A percentile compares a stretch with the other conserved stretches of the same genome.
These are phyloP conservation scores for Myoxocephalus aenaeus DNA, from an alignment of 2,797 vertebrate genomes.

Conservation along the genomic window DNA sequence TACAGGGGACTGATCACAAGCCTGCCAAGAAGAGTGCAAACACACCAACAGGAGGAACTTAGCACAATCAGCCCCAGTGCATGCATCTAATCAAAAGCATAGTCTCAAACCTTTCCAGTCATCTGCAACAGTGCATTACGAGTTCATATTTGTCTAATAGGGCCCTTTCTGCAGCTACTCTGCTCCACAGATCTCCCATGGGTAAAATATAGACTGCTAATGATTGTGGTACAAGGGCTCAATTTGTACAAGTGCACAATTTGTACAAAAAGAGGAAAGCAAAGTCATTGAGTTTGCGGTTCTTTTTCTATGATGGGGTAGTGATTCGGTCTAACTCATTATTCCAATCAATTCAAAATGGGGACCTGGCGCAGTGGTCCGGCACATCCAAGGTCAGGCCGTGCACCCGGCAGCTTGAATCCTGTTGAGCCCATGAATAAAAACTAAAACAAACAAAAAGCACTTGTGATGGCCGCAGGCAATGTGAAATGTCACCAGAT, in stretches of 20 bases:
- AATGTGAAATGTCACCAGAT: slow-evolving; percentile 19
- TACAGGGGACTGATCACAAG: slow-evolving; percentile 50
- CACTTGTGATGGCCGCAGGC: neutral
- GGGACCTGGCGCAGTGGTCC: slow-evolving; percentile 33
- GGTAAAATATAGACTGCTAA: slow-evolving; percentile 68
- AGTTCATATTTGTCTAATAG: slow-evolving; percentile 63
- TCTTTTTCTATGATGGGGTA: slow-evolving; percentile 39
- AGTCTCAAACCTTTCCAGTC: slow-evolving; percentile 41
- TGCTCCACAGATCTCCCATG: slow-evolving; percentile 54
- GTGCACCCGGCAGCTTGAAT: neutral
- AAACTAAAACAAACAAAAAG: slow-evolving; percentile 7
- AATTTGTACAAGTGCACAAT: slow-evolving; percentile 67
- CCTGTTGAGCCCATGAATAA: slow-evolving; percentile 6
- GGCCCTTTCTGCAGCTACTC: slow-evolving; percentile 50
- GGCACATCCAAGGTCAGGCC: slow-evolving; percentile 46
- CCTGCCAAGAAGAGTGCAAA: slow-evolving; percentile 15
- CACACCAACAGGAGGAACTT: slow-evolving; percentile 20
- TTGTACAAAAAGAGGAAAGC: slow-evolving; percentile 46
- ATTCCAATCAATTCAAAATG: slow-evolving; percentile 56
- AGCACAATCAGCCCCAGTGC: slow-evolving; percentile 12
- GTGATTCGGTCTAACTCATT: slow-evolving; percentile 56
- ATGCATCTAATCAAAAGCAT: slow-evolving; percentile 61
- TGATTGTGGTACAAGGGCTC: slow-evolving; percentile 60
- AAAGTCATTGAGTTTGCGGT: slow-evolving; percentile 27
- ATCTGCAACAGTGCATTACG: slow-evolving; percentile 52